Evolutionary conservation across 2,113 vertebrate genomes (phyloP), one percentile per base, ranked within the genome.

Genomic region (Siniperca knerii): DNA sequence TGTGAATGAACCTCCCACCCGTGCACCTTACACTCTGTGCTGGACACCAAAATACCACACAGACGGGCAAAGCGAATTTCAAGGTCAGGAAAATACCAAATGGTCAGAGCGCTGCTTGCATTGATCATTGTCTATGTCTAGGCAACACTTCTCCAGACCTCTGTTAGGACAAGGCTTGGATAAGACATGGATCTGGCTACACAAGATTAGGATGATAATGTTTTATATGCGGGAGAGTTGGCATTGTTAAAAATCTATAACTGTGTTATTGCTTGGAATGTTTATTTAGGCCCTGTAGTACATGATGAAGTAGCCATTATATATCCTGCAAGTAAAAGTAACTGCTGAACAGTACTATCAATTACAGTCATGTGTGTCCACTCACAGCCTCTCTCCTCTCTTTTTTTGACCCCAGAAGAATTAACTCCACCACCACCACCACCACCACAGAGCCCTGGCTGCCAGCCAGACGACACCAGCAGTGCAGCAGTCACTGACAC

Each of bases 391-490:
- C 29, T 72, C 37, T 82, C 33, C 6, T 75, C 0, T 58, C 21
- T 58, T 61, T 58, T 42, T 50, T 33, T 64, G 23, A 75, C 79
- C 77, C n/a, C 50, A 84, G 81, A 78, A 67, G 75, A 86, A 68
- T n/a, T 35, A 29, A 69, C 61, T 0, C 25, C 77, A 5, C 61
- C 50, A 11, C 54, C 75, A 37, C 25, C 77, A 5, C 61, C 50
- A 11, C 54, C 75, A 37, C 58, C 74, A 21, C 71, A 85, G 84
- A 80, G 55, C 20, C 29, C 75, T 20, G 81, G 79, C 80, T 60
- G 75, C 80, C 81, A 57, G 65, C 42, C 84, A 54, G 86, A 77
- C 13, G 64, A 81, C 66, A 65, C 60, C 76, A 55, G 67, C 76
- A 46, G 68, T 1, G 25, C 85, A 15, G 54, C 77, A 4, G 82